phyloP scores from a whole-genome alignment of 53 echinoderm and acorn worm genomes.

The Hippasteria phrygiana region DNA sequence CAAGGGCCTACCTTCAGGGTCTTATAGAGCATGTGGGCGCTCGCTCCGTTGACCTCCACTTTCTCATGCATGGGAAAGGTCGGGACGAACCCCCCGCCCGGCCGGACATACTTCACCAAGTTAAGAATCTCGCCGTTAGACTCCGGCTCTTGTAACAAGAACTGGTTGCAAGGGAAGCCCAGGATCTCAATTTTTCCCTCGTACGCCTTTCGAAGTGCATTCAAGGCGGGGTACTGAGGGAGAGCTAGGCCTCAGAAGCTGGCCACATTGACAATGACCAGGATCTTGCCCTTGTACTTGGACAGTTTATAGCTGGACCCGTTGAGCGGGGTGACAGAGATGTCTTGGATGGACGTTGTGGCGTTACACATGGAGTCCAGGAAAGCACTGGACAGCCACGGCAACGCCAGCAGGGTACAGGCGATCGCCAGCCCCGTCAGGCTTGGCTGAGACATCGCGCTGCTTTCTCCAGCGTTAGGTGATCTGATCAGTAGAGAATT shows the following conservation, averaged over 20 bases:
- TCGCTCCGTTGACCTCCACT: conserved; percentile 48
- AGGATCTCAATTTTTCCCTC: conserved; percentile 32
- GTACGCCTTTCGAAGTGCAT: conserved; percentile 56
- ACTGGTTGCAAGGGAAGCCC: conserved; percentile 59
- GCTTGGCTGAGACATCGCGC: not conserved
- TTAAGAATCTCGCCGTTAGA: conserved; percentile 19
- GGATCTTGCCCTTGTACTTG: conserved; percentile 10
- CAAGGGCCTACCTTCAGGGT: conserved; percentile 34
- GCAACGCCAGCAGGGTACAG: conserved; percentile 7
- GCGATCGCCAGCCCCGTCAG: conserved; percentile 5
- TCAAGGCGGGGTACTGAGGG: conserved; percentile 46
- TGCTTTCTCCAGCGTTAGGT: not conserved
- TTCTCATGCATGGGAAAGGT: conserved; percentile 50
- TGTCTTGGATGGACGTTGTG: conserved; percentile 18
- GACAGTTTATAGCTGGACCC: conserved; percentile 8
- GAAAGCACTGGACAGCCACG: not conserved
- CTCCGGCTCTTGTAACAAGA: conserved; percentile 58
- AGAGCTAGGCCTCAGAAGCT: conserved; percentile 55
- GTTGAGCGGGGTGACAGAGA: not conserved
- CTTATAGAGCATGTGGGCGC: conserved; percentile 24
- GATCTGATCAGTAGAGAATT: no score
- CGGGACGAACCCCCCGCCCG: conserved; percentile 27
- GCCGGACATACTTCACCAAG: conserved; percentile 52
- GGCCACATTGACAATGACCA: conserved; percentile 56
- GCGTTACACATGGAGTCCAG: conserved; percentile 24